Base-by-base conservation (phyloP, 2,888 invertebrate genomes). In the Mimumesa dahlbomi region DNA sequence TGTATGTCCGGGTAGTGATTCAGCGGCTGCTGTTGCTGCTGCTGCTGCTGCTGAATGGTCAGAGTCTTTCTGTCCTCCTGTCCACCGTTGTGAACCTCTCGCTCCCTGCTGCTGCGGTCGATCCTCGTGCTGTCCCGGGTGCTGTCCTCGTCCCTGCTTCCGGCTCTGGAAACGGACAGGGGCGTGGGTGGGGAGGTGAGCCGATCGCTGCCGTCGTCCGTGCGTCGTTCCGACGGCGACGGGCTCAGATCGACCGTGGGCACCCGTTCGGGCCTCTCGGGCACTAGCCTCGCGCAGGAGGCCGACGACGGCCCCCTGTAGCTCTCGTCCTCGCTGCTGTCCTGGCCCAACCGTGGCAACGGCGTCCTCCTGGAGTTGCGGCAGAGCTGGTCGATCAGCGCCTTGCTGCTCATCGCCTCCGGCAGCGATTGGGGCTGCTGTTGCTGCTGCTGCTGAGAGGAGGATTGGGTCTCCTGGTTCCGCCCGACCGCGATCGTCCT, bases 341-440 rank as follows among this genome's bases (percentile, higher is more conserved):
- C 86, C 75, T 88, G 87, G 22, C 86, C 80, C 48, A 86, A 76
- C 73, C 91, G 90, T 14, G 91, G 90, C 59, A 92, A 82, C 9
- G 92, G 92, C 63, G 92, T 91, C 38, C 92, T 87, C 79, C 91
- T 89, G 73, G 92, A 93, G 84, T 93, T 93, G 76, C 93, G 91
- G 79, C 93, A 93, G 58, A 94, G 89, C 84, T 94, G 94, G 79
- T 94, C 94, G 76, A 94, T 90, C 79, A 94, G 89, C 7, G 93
- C 92, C 88, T 92, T 92, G 89, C 92, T 92, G 63, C 91, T 91
- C 90, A 92, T 90, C 75, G 91, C 90, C 74, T 92, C 92, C 1
- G 91, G 90, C 11, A 90, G 90, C 64, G 91, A 90, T 57, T n/a
- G n/a, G n/a, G n/a, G n/a, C n/a, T n/a, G n/a, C n/a, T n/a, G n/a